A percentile compares a stretch with the other conserved stretches of the same genome.
Conservation (phyloP, 2,797 vertebrate genomes). For the Cebuella pygmaea region DNA sequence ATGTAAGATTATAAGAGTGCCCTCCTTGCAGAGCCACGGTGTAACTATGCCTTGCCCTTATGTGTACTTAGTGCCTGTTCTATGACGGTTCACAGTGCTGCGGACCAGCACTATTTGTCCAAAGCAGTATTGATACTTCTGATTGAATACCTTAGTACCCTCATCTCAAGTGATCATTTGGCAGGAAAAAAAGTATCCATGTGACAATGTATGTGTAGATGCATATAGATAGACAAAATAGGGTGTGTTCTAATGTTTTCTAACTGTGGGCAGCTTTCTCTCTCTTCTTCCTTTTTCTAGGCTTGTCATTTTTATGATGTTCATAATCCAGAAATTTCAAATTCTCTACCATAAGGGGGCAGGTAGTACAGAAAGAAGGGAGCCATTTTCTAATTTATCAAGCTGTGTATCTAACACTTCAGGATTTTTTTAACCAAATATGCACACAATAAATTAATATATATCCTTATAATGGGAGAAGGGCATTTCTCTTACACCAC, state of each 20-base stretch:
- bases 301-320: conserved; percentile 33
- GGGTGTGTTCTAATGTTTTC: neutral
- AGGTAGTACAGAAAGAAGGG: conserved; percentile 3
- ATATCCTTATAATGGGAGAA: neutral
- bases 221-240: neutral
- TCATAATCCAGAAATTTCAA: conserved; percentile 35
- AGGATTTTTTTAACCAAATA: conserved; percentile 31
- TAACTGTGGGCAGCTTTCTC: neutral
- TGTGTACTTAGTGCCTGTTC: neutral
- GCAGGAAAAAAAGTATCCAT: neutral
- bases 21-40: neutral
- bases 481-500: conserved; percentile 39
- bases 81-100: neutral
- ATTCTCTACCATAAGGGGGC: conserved; percentile 37
- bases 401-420: conserved; percentile 32
- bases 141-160: conserved; percentile 28
- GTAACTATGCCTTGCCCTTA: neutral
- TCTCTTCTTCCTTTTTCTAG: neutral
- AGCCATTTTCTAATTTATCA: conserved; percentile 44
- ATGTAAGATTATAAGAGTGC: conserved; percentile 21
- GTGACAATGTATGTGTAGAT: conserved; percentile 31
- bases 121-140: conserved; percentile 40
- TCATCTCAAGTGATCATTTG: conserved; percentile 48
- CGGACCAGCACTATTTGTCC: conserved; percentile 24
- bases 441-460: conserved; percentile 10